These are phyloP conservation scores for Stratiolaelaps scimitus DNA, from an alignment of 1,140 invertebrate genomes.

Conservation along the genomic window DNA sequence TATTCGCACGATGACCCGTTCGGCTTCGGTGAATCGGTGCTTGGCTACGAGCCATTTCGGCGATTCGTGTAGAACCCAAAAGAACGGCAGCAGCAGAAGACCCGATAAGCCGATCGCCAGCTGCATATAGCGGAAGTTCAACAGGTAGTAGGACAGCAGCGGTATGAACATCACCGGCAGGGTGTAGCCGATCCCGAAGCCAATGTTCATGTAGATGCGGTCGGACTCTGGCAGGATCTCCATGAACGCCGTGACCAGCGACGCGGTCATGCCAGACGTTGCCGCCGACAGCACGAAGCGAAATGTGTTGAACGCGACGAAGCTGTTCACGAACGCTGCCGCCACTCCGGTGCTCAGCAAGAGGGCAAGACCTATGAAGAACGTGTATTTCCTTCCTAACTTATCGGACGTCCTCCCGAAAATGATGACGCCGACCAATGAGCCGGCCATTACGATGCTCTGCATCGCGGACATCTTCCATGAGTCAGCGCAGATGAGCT, in stretches of 20 bases:
- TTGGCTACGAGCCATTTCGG: slow-evolving; percentile 25
- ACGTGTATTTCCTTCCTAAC: neutral
- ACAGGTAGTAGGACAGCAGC: neutral
- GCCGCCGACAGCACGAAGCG: neutral
- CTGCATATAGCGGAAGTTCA: slow-evolving; percentile 21
- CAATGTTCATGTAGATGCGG: slow-evolving; percentile 13
- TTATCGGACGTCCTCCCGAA: neutral
- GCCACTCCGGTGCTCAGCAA: neutral
- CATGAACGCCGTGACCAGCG: neutral
- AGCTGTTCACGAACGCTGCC: neutral
- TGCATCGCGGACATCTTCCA: slow-evolving; percentile 7
- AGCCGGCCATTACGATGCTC: slow-evolving; percentile 4
- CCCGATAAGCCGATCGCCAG: slow-evolving; percentile 16
- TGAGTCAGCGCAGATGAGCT: neutral
- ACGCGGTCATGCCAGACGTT: neutral
- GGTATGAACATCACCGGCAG: neutral
- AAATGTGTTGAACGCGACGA: neutral
- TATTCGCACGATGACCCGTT: neutral
- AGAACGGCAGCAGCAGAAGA: neutral
- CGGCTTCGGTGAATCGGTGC: neutral
- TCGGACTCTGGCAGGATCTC: slow-evolving; percentile 2
- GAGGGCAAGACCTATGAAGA: neutral
- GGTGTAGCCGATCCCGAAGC: slow-evolving; percentile 15
- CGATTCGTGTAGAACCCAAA: neutral
- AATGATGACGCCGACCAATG: neutral